Evolutionary conservation across 2,888 invertebrate genomes (phyloP), one percentile per base, ranked within the genome.

Genomic region (Netelia melanura): DNA sequence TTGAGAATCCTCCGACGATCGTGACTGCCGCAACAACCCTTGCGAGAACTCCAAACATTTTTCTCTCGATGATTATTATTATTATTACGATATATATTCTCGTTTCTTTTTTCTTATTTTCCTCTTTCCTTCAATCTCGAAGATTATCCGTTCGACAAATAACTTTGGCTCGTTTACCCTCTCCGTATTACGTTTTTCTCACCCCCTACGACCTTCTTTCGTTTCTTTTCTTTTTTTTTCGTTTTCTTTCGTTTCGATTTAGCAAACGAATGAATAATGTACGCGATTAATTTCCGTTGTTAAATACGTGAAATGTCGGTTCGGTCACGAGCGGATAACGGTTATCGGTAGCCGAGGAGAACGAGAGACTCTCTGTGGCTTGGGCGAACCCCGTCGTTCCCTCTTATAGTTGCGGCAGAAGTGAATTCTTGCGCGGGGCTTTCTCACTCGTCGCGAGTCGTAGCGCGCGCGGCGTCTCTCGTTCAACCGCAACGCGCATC

Each of bases 381-480:
- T 89, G 89, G 89, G 90, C 90, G 88, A 90, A 88, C 88, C 83
- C 87, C 87, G 87, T 86, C 77, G 82, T 89, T 90, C 89, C 89
- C 90, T 90, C 89, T 91, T 91, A 91, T 91, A 91, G 88, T 85
- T 86, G 87, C 80, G 85, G 78, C 86, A 84, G 74, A 76, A 85
- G 87, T 84, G 84, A 86, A 87, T 86, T 84, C 85, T 87, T 88
- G 84, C 88, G 81, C 70, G 78, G 68, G 78, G 77, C 83, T 81
- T 52, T 38, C 71, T 64, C 71, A 54, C 75, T 70, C 67, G 71
- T 78, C 67, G 79, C 79, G 56, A 54, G 61, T 74, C 67, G 58
- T 58, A 61, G 81, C 80, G 82, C 82, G 82, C 86, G 82, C 86
- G 71, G 82, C 83, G 74, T 77, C 78, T 75, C 84, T 79, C 79